Conservation (phyloP, 2,888 invertebrate genomes). For the Agriotes lineatus region DNA sequence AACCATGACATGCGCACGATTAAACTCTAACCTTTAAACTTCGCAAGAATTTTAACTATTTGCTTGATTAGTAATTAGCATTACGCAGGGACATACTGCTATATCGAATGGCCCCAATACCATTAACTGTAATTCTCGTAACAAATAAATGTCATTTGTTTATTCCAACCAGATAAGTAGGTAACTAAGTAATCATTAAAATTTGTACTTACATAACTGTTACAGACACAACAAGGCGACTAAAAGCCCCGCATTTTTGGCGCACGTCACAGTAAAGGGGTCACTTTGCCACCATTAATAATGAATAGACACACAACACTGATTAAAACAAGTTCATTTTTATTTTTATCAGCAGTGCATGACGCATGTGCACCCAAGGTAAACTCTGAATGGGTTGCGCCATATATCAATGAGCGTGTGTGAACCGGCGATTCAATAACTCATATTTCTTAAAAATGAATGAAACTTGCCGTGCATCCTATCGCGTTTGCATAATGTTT, state of each 20-base stretch:
- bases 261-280: neutral
- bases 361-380: slow-evolving; percentile 50
- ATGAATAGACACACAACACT: slow-evolving; percentile 7
- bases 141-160: too few species aligned
- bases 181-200: slow-evolving; percentile 1
- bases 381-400: slow-evolving; percentile 53
- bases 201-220: slow-evolving; percentile 4
- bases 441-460: slow-evolving; percentile 40
- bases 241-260: neutral
- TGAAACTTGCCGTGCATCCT: slow-evolving; percentile 9
- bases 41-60: too few species aligned
- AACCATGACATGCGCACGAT: too few species aligned
- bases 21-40: too few species aligned
- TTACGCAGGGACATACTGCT: too few species aligned
- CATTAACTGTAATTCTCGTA: too few species aligned
- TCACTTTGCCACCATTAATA: slow-evolving; percentile 2
- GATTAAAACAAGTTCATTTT: slow-evolving; percentile 14
- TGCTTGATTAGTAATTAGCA: too few species aligned
- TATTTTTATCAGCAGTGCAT: slow-evolving; percentile 28
- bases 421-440: slow-evolving; percentile 45
- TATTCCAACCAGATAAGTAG: neutral
- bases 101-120: too few species aligned
- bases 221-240: neutral
- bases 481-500: neutral
- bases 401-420: slow-evolving; percentile 52